Evolutionary conservation across 1,140 invertebrate species (phyloP), one percentile per base, ranked within the genome.

Genomic region (Psilanteris sp.): DNA sequence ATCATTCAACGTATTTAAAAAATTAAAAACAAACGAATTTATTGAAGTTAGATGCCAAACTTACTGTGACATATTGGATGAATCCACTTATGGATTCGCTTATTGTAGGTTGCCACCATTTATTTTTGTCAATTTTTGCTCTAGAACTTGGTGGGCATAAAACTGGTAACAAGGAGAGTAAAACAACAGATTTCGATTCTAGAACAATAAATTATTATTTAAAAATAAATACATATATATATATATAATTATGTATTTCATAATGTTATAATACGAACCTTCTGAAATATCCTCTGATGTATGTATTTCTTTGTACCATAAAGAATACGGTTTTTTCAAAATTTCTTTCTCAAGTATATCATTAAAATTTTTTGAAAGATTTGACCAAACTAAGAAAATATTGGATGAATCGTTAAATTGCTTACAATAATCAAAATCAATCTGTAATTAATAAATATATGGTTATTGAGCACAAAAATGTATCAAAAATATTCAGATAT

Each of bases 101-200:
- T n/a, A n/a, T n/a, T n/a, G n/a, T n/a, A n/a, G n/a, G 26, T 8
- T 29, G 26, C 26, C 26, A 29, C 26, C 26, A 29, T 29, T 29
- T n/a, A n/a, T 13, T 31, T 34, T 62, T 62, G 14, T 39, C 31
- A 1, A 27, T n/a, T 62, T 14, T 37, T 4, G 20, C 1, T 39
- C 57, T 37, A 5, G 43, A 15, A 15, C 48, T 10, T 2, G 57
- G 43, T 48, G 43, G n/a, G 29, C 41, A 61, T 13, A 61, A 8
- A 7, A 61, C 29, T 10, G 55, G 31, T 10, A 61, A 29, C 0
- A 46, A 14, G 3, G 14, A 27, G 13, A 61, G 13, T 7, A 61
- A 3, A 11, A 61, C 22, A 18, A 11, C 37, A n/a, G 24, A 26
- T 10, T 10, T 26, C 0, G 20, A 13, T 3, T 46, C 41, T 61